A percentile compares a stretch with the other conserved stretches of the same genome.
Conservation (phyloP, 2,797 vertebrate species). For the Gobionotothen gibberifrons region DNA sequence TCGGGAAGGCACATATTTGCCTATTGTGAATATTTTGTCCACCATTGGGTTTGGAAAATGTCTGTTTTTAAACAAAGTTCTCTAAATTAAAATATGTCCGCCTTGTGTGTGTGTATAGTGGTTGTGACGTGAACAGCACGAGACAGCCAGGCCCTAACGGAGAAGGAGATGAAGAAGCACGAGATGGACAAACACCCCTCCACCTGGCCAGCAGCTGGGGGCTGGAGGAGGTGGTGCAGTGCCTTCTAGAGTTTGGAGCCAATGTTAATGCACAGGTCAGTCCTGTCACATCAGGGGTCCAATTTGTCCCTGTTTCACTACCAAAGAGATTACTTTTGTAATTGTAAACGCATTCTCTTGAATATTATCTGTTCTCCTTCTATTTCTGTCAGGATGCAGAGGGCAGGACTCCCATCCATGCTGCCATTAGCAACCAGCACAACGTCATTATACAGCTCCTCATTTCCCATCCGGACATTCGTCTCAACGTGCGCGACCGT, state of each 20-base stretch:
- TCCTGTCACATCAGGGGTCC: neutral
- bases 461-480: conserved; percentile 96
- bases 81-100: neutral
- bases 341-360: neutral
- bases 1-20: neutral
- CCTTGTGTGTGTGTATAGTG: conserved; percentile 76
- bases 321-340: neutral
- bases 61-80: neutral
- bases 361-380: neutral
- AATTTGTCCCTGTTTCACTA: neutral
- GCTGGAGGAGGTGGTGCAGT: conserved; percentile 95
- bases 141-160: conserved; percentile 92
- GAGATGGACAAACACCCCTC: conserved; percentile 94
- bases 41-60: neutral
- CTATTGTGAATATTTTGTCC: neutral
- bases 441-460: conserved; percentile 95
- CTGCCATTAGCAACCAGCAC: conserved; percentile 97
- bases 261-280: conserved; percentile 96
- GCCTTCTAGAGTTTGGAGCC: conserved; percentile 97
- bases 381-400: conserved; percentile 90
- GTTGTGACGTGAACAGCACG: conserved; percentile 95
- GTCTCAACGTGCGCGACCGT: conserved; percentile 92
- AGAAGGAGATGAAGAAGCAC: conserved; percentile 96
- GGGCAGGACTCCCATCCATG: conserved; percentile 93
- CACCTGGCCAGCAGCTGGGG: conserved; percentile 98